Conservation (phyloP, 2,797 vertebrate genomes). For the Ambastaia sidthimunki region DNA sequence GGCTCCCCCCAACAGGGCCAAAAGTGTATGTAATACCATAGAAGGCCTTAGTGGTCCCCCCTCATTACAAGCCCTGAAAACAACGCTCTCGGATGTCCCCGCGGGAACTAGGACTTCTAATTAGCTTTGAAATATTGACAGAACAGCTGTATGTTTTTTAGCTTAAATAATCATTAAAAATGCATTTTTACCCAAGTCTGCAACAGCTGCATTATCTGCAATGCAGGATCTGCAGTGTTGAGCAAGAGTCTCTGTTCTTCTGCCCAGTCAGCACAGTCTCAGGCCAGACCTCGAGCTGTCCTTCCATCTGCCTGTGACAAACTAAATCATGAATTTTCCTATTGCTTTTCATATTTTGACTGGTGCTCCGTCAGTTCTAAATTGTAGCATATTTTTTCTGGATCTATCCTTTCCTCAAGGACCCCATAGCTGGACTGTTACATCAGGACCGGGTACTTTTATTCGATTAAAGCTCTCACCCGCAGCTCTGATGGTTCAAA, state of each 20-base stretch:
- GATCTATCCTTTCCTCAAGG: slow-evolving; percentile 64
- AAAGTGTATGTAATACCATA: neutral
- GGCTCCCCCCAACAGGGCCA: neutral
- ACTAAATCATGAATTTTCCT: slow-evolving; percentile 61
- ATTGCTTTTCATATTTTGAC: slow-evolving; percentile 48
- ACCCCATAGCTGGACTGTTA: slow-evolving; percentile 70
- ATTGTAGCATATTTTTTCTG: slow-evolving; percentile 68
- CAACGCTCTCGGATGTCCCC: neutral
- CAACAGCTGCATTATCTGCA: neutral
- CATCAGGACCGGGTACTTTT: slow-evolving; percentile 69
- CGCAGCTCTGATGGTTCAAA: slow-evolving; percentile 64
- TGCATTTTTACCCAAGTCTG: neutral
- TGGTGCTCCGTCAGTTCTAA: slow-evolving; percentile 45
- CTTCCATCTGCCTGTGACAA: slow-evolving; percentile 64
- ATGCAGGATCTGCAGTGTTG: slow-evolving; percentile 56
- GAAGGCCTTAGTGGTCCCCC: neutral
- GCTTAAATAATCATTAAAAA: neutral
- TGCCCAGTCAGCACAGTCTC: slow-evolving; percentile 61
- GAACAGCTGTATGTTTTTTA: neutral
- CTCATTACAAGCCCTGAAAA: neutral
- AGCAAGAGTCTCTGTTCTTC: slow-evolving; percentile 61
- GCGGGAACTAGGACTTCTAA: neutral
- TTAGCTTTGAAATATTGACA: neutral
- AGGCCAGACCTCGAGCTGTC: slow-evolving; percentile 59
- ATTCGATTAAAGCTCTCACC: slow-evolving; percentile 67